phyloP scores from a whole-genome alignment of 2,888 invertebrate species.

The Nomada fabriciana region DNA sequence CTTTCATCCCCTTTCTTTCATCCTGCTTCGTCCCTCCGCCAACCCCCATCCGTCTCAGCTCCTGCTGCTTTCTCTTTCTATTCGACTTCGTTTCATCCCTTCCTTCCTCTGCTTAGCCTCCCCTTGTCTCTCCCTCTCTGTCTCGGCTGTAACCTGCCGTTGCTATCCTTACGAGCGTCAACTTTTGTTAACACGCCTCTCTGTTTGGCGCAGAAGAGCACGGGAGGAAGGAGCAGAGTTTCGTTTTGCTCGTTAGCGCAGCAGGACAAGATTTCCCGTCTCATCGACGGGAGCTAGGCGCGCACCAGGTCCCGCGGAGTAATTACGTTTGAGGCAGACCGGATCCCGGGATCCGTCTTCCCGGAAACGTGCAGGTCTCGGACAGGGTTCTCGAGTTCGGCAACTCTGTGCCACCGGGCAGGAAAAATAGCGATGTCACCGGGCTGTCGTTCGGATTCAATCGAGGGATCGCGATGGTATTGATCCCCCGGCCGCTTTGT shows the following conservation, averaged over 20 bases:
- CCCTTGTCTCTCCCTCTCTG: neutral
- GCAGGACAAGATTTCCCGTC: constrained; percentile 26
- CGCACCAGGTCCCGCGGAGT: constrained; percentile 17
- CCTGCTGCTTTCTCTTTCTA: constrained; percentile 42
- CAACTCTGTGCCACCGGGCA: too few relatives aligned
- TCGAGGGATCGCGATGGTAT: too few relatives aligned
- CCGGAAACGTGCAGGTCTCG: too few relatives aligned
- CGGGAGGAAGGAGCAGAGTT: constrained; percentile 26
- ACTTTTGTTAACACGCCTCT: constrained; percentile 25
- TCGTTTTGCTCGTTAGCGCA: constrained; percentile 55
- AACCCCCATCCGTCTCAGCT: constrained; percentile 4
- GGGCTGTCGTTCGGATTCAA: too few relatives aligned
- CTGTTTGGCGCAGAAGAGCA: constrained; percentile 16
- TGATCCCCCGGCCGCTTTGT: too few relatives aligned
- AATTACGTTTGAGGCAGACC: constrained; percentile 60
- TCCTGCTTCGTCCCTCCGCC: neutral
- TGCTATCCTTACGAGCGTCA: neutral
- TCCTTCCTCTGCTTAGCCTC: constrained; percentile 18
- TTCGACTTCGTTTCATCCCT: constrained; percentile 55
- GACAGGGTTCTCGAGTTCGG: too few relatives aligned
- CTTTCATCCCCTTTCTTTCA: neutral
- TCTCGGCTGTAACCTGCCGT: neutral
- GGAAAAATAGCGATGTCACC: too few relatives aligned
- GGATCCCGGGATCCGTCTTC: neutral
- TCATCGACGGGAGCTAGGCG: neutral